A percentile compares a stretch with the other conserved stretches of the same genome.
Evolutionary conservation across 2,888 invertebrate species (phyloP).

Genomic region (Arctia plantaginis): DNA sequence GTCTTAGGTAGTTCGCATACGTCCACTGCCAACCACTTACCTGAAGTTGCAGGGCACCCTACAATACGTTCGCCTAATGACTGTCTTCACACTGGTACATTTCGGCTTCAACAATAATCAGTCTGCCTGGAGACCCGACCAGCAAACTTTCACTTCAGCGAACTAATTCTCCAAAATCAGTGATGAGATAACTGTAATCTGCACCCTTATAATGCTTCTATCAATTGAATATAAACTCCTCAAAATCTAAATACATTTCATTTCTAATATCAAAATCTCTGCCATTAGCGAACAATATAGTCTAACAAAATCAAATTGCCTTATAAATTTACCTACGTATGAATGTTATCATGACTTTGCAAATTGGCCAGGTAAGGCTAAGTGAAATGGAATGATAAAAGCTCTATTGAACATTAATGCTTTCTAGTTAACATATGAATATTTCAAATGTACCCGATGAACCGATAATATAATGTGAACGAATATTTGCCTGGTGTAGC

Average conservation of each 20-base stretch:
- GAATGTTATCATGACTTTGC: constrained; percentile 50
- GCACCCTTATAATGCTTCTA: not conserved
- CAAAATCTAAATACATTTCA: constrained; percentile 9
- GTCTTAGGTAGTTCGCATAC: no score
- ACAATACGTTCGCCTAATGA: no score
- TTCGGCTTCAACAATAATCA: no score
- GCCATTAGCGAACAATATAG: constrained; percentile 6
- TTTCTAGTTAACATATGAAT: constrained; percentile 82
- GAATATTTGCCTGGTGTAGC: constrained; percentile 73
- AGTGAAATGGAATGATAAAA: constrained; percentile 66
- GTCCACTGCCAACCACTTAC: no score
- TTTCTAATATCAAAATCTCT: constrained; percentile 9
- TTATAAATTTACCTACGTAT: constrained; percentile 30
- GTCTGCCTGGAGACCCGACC: no score
- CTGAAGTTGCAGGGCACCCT: no score
- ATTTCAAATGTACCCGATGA: constrained; percentile 83
- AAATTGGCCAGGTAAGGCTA: constrained; percentile 50
- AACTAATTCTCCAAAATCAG: no score
- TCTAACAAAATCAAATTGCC: constrained; percentile 35
- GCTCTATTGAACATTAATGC: constrained; percentile 80
- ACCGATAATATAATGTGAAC: constrained; percentile 79
- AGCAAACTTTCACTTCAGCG: no score
- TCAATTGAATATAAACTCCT: not conserved
- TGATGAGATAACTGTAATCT: no score
- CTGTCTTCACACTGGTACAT: no score